Evolutionary conservation across 2,888 invertebrate genomes (phyloP), one percentile per base, ranked within the genome.

Genomic region (Caenorhabditis sp.): DNA sequence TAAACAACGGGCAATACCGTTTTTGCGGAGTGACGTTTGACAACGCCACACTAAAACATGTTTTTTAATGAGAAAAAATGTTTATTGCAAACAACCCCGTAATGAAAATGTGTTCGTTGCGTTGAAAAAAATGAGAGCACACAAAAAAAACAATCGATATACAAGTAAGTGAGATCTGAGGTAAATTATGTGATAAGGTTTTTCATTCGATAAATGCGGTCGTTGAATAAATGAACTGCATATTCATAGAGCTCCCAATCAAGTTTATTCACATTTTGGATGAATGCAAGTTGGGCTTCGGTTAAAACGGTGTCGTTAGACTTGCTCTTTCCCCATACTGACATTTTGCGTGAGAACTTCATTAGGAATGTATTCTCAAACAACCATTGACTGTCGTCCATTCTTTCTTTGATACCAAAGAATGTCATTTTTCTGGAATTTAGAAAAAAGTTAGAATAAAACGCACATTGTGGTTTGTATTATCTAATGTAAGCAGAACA

Each of bases 371-470:
- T 94, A 89, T 94, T 93, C 88, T 96, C 95, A 88, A 96, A 96
- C 82, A 95, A 78, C 59, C 79, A 84, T 78, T 90, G 90, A 10
- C 89, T 83, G 56, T 86, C 85, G 17, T 93, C 93, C 90, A 97
- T 97, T 89, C 92, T 92, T 90, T 99, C 99, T 8, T 96, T 95
- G 77, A 99, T 91, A 78, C 97, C 97, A 89, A 97, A 97, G 89
- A 95, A 99, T 63, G 97, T 93, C 94, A 99, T 95, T 53, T 86
- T 78, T 74, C 93, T 74, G 31, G 10, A 31, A 31, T n/a, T n/a
- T n/a, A n/a, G n/a, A n/a, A n/a, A n/a, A n/a, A n/a, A n/a, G n/a
- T n/a, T n/a, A n/a, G n/a, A n/a, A n/a, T n/a, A n/a, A n/a, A n/a
- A n/a, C n/a, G n/a, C n/a, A n/a, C n/a, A n/a, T n/a, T n/a, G n/a